Evolutionary conservation across 2,888 invertebrate genomes (phyloP), one percentile per base, ranked within the genome.

Genomic region (Drosophila lacicola): DNA sequence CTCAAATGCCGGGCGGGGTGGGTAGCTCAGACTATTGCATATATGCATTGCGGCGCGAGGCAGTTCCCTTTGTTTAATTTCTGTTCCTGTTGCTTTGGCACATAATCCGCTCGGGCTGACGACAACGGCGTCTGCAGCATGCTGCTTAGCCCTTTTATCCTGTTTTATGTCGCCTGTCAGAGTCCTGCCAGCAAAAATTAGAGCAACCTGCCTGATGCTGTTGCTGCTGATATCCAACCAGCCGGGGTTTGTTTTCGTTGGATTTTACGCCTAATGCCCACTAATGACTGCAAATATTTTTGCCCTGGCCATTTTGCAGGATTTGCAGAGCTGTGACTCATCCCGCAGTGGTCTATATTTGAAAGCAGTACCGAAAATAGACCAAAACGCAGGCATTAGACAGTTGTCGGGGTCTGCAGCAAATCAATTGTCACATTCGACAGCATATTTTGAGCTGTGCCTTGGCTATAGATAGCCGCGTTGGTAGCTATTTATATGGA

Each of bases 231-330:
- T 76, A 41, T 53, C 53, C 45, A 50, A 21, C 41, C 37, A 39
- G 42, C 17, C 39, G 19, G 25, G 41, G 49, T 56, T 71, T 77
- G 66, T 68, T 78, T 68, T 77, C 67, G 47, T 42, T 61, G 70
- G 66, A 71, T 75, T 80, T 61, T 50, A 64, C 45, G 66, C 63
- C 55, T 87, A 84, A 89, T 79, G 62, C 85, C 45, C 68, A 60
- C 73, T 85, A 85, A 85, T 85, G 88, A 85, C 71, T 61, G 66
- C 72, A 89, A 85, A 85, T 89, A 85, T 89, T 89, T 89, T 89
- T 89, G 51, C 33, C 42, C 42, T 39, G 56, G 21, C 51, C 49
- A 65, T 69, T 53, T 66, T 49, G 53, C 53, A 55, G 63, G 56
- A 66, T 80, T 56, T 62, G 67, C 73, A 61, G 61, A 39, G 19